Percentiles rank a stretch among this genome's conserved stretches.
These are phyloP conservation scores for Loripinus fragilis DNA, from an alignment of 2,888 invertebrate genomes.

Conservation along the genomic window DNA sequence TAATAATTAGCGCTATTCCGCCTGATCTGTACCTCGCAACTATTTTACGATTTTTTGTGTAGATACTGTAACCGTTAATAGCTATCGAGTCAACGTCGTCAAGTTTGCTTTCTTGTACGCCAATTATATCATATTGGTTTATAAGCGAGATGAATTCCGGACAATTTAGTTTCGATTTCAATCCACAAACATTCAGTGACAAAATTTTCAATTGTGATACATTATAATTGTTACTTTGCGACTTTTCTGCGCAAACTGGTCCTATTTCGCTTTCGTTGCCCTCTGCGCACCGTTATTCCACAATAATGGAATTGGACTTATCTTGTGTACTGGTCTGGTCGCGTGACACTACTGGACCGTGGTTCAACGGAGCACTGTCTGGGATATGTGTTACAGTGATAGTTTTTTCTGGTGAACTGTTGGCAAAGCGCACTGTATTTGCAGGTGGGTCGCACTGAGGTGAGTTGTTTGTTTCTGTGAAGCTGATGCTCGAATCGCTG, in stretches of 20 bases:
- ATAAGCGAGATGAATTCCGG: constrained; percentile 11
- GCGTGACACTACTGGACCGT: not conserved
- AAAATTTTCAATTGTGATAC: no score
- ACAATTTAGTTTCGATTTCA: not conserved
- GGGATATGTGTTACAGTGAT: not conserved
- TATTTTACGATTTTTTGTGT: not conserved
- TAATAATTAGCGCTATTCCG: not conserved
- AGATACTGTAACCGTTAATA: constrained; percentile 6
- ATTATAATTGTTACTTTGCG: no score
- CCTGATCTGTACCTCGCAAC: no score
- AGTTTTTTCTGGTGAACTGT: not conserved
- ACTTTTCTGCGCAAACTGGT: no score
- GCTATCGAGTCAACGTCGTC: not conserved
- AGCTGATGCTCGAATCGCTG: no score
- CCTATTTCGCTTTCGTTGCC: no score
- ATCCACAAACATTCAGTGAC: not conserved
- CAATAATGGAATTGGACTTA: not conserved
- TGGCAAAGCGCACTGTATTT: not conserved
- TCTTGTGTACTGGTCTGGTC: not conserved
- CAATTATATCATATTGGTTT: not conserved
- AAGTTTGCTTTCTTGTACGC: constrained; percentile 16
- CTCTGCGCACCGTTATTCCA: no score
- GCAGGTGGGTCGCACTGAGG: not conserved
- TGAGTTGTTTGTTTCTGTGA: no score
- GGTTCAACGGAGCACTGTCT: not conserved